These are phyloP conservation scores for Mesitornis unicolor DNA, from an alignment of 2,113 vertebrate species.

Conservation along the genomic window DNA sequence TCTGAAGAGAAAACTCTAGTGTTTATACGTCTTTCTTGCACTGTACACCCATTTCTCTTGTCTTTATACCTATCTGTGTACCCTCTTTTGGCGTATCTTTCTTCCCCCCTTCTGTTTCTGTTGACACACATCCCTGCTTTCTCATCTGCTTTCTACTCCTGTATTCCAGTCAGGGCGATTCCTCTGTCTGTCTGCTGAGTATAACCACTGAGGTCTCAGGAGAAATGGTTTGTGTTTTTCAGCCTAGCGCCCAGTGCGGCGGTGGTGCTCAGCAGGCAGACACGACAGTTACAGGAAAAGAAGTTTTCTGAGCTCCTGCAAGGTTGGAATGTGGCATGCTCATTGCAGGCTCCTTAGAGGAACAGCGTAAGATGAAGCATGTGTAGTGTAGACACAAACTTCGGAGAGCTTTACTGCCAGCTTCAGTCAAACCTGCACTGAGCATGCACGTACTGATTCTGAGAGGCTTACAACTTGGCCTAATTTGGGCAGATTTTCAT, in stretches of 20 bases:
- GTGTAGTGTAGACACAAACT: neutral
- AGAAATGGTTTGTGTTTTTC: neutral
- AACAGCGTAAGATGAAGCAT: neutral
- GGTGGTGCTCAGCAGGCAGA: neutral
- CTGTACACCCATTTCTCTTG: neutral
- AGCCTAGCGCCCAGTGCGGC: neutral
- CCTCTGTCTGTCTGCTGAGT: neutral
- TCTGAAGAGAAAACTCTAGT: neutral
- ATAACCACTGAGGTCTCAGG: neutral
- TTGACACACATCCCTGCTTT: constrained; percentile 3
- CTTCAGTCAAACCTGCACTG: neutral
- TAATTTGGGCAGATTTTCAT: constrained; percentile 57
- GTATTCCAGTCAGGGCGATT: neutral
- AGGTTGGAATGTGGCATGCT: neutral
- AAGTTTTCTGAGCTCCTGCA: neutral
- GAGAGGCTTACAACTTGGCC: constrained; percentile 20
- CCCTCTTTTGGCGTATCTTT: neutral
- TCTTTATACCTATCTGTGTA: neutral
- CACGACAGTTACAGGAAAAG: neutral
- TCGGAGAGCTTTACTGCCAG: neutral
- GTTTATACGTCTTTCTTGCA: neutral
- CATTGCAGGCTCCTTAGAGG: neutral
- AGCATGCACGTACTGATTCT: constrained; percentile 1
- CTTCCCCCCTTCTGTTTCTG: constrained; percentile 4
- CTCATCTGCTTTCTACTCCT: constrained; percentile 1